Evolutionary conservation across 1,140 invertebrate species (phyloP).

Genomic region (Contarinia nasturtii): DNA sequence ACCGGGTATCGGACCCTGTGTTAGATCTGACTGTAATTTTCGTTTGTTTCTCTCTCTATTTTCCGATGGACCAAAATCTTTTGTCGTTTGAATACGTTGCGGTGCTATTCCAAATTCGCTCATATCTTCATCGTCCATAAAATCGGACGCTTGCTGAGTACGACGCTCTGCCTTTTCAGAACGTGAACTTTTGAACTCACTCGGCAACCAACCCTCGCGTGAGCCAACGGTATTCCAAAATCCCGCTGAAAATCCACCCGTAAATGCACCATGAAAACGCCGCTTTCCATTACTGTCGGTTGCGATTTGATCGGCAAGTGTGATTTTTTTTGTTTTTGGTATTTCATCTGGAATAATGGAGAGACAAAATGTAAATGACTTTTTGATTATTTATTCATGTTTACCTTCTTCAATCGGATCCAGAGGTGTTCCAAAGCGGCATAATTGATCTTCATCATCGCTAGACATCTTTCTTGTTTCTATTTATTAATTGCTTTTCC

Average conservation of each 20-base stretch:
- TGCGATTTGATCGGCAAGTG: conserved; percentile 78
- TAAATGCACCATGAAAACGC: conserved; percentile 97
- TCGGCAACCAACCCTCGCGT: conserved; percentile 86
- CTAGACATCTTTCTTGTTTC: too few relatives aligned
- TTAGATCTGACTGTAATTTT: conserved; percentile 20
- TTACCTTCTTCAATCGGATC: too few relatives aligned
- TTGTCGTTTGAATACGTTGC: conserved; percentile 36
- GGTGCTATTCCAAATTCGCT: conserved; percentile 92
- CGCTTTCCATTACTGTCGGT: conserved; percentile 76
- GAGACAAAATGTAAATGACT: conserved; percentile 9
- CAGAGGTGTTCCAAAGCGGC: too few relatives aligned
- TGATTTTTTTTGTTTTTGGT: conserved; percentile 58
- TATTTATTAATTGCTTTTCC: too few relatives aligned
- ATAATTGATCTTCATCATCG: too few relatives aligned
- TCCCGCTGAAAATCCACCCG: conserved; percentile 95
- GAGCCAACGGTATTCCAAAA: conserved; percentile 94
- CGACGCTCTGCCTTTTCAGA: conserved; percentile 33
- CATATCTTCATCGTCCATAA: conserved; percentile 97
- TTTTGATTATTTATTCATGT: too few relatives aligned
- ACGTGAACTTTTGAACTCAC: conserved; percentile 79
- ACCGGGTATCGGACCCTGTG: conserved; percentile 59
- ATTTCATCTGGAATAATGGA: conserved; percentile 44
- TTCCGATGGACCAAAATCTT: conserved; percentile 38
- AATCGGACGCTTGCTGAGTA: conserved; percentile 69
- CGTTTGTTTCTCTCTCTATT: conserved; percentile 30